Evolutionary conservation across 1,140 invertebrate genomes (phyloP).

Genomic region (Helicorthomorpha holstii): DNA sequence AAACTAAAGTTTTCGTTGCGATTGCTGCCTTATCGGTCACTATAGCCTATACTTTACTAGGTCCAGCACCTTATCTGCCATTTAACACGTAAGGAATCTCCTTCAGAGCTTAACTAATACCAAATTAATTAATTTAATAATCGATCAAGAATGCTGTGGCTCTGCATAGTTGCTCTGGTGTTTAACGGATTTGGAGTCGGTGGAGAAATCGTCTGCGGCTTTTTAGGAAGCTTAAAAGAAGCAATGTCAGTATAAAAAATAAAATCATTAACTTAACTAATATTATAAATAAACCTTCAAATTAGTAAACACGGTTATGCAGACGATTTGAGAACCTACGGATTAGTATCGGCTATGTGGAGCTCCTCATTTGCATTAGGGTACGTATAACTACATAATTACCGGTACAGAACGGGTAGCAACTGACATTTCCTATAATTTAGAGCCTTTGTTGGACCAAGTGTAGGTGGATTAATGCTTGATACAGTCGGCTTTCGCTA

Average conservation of each 20-base stretch:
- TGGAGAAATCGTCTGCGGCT: background rate
- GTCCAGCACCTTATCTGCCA: background rate
- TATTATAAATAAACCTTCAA: background rate
- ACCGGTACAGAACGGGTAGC: background rate
- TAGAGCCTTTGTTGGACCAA: slow-evolving; percentile 3
- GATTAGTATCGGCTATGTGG: background rate
- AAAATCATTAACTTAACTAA: too few species aligned
- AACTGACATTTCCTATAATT: background rate
- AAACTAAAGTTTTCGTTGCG: background rate
- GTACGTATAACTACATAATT: background rate
- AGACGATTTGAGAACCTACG: slow-evolving; percentile 3
- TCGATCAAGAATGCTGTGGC: background rate
- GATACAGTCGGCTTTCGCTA: background rate
- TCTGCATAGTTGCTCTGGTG: background rate
- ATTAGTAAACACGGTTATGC: slow-evolving; percentile 3
- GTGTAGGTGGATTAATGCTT: background rate
- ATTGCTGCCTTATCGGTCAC: background rate
- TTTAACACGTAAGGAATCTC: background rate
- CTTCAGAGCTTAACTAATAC: background rate
- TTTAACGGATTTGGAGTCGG: background rate
- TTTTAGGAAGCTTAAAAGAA: background rate
- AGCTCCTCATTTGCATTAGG: slow-evolving; percentile 3
- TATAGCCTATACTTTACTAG: background rate
- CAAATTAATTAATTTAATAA: background rate
- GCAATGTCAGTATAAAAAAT: background rate